Conservation (phyloP, 2,113 vertebrate genomes). For the Platycercus adscitus region DNA sequence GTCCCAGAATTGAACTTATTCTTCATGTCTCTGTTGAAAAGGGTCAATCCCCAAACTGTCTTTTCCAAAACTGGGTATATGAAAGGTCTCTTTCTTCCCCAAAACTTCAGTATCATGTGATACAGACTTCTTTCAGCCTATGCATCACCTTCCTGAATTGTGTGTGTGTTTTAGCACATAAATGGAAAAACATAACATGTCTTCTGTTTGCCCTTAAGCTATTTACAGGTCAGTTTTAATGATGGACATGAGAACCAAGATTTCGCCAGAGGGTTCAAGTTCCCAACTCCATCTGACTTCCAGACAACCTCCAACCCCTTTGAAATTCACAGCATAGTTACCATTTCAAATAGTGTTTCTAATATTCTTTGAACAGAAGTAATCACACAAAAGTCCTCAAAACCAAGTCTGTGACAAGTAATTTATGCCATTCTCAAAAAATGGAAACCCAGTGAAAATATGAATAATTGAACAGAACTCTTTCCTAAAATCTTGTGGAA, state of each 20-base stretch:
- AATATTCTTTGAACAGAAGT: background rate
- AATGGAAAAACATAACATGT: background rate
- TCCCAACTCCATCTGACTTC: background rate
- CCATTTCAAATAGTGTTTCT: background rate
- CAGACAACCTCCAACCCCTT: background rate
- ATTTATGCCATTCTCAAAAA: slow-evolving; percentile 30
- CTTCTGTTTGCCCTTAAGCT: background rate
- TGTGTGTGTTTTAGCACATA: background rate
- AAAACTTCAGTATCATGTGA: background rate
- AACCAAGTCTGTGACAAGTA: background rate
- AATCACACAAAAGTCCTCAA: background rate
- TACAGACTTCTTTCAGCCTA: background rate
- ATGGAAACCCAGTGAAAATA: slow-evolving; percentile 34
- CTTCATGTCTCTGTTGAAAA: background rate
- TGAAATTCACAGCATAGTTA: background rate
- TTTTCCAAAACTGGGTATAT: background rate
- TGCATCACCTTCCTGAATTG: background rate
- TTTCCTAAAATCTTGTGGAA: slow-evolving; percentile 21
- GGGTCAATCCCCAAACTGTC: background rate
- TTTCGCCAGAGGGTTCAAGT: background rate
- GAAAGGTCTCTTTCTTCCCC: background rate
- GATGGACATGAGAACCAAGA: background rate
- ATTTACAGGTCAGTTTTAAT: slow-evolving; percentile 25
- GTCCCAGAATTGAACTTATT: background rate
- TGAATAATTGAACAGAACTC: slow-evolving; percentile 59